A percentile compares a stretch with the other conserved stretches of the same genome.
phyloP scores from a whole-genome alignment of 2,888 invertebrate species.

The Leucophenga maculata region DNA sequence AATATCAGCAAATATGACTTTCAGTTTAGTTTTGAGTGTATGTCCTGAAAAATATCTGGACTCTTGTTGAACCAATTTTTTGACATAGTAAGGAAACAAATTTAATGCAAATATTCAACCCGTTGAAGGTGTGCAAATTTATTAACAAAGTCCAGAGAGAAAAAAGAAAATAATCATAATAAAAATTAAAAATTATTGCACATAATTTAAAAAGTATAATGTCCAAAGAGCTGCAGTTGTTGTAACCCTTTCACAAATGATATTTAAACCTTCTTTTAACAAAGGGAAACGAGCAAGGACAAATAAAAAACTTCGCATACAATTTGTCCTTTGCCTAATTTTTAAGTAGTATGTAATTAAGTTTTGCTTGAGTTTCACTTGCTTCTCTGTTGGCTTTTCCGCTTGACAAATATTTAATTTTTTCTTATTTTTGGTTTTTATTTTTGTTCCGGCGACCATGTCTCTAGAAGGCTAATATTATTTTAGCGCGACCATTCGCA shows the following conservation, averaged over 20 bases:
- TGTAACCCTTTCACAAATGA: constrained; percentile 60
- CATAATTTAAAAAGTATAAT: constrained; percentile 39
- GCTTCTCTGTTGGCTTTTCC: no score
- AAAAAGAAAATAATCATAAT: no score
- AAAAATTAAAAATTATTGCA: constrained; percentile 63
- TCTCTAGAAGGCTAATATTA: constrained; percentile 12
- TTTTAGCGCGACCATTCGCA: constrained; percentile 10
- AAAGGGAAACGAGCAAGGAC: constrained; percentile 35
- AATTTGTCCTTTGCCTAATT: constrained; percentile 20
- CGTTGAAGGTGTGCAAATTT: no score
- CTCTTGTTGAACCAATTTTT: no score
- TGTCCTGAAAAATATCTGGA: no score
- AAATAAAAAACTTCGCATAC: constrained; percentile 1
- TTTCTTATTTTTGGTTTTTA: neutral
- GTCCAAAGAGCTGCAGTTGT: neutral
- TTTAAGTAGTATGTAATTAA: constrained; percentile 27
- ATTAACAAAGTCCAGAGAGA: no score
- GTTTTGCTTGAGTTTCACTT: constrained; percentile 22
- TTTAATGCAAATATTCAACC: no score
- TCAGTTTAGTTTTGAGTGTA: no score
- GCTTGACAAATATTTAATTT: no score
- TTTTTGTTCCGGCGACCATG: neutral
- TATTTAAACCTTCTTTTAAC: constrained; percentile 61
- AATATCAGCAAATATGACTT: no score
- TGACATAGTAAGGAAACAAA: no score